Base-by-base conservation (phyloP, 2,888 invertebrate genomes). In the Baccha elongata region DNA sequence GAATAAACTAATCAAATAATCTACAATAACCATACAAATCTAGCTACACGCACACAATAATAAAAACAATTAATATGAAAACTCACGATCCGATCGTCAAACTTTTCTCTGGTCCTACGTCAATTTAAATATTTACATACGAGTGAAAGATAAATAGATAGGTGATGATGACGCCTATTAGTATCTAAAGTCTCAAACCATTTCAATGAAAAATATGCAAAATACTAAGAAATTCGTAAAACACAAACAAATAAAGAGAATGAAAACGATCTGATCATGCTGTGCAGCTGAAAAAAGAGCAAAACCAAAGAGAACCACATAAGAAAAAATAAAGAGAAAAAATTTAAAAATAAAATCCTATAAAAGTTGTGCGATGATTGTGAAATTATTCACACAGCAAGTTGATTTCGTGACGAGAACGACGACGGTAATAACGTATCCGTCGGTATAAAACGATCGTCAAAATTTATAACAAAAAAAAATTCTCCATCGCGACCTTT, bases 371-470 rank as follows among this genome's bases (percentile, higher is more conserved):
- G 68, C 32, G 8, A n/a, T 10, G 13, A 55, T 53, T 53, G 35
- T 29, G 35, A 19, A 73, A 53, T 69, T 13, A 68, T 48, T 68
- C 68, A 83, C 46, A 64, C 53, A 13, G 32, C 40, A 78, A 64
- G 58, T 78, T 78, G 15, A 78, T 53, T 42, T 72, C 78, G 62
- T 78, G 76, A 62, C 76, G 62, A 78, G 32, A 52, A 42, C 23
- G 60, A 60, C 68, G 74, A 64, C 75, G 52, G 44, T 55, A 23
- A 42, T 32, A 52, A n/a, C 60, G 17, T 26, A 65, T 67, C 67
- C 76, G 81, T 81, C 81, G 81, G 81, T 71, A 81, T 50, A 37
- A 40, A 75, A 76, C 71, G 81, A 81, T 81, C 76, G 75, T 83
- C 72, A 21, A 78, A 78, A 83, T 67, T 65, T 5, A 0, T 42